Evolutionary conservation across 2,113 vertebrate genomes (phyloP).

Genomic region (Nothobranchius kuhntae): DNA sequence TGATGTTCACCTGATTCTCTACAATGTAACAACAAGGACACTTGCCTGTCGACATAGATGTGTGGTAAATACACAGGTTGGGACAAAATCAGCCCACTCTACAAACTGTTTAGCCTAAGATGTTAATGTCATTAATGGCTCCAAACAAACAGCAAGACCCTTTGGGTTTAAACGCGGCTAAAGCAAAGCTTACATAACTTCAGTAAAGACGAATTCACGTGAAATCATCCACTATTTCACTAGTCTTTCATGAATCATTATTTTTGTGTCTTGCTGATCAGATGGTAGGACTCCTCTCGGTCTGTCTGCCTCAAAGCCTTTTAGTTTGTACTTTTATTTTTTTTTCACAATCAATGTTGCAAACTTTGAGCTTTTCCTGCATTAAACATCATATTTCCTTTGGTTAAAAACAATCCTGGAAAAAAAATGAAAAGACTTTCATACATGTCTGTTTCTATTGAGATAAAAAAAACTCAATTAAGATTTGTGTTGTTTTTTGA

Average conservation of each 20-base stretch:
- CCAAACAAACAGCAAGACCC: neutral
- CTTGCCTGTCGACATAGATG: conserved; percentile 1
- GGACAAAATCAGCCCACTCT: neutral
- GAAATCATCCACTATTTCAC: neutral
- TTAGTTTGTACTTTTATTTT: neutral
- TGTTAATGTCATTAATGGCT: neutral
- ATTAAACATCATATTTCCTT: neutral
- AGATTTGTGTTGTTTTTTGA: neutral
- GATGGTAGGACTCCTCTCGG: neutral
- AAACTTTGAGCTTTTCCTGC: neutral
- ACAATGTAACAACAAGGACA: conserved; percentile 17
- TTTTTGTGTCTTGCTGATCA: neutral
- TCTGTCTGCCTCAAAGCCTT: neutral
- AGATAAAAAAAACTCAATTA: neutral
- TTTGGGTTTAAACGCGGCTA: neutral
- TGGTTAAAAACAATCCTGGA: neutral
- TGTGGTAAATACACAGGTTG: neutral
- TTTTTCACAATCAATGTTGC: neutral
- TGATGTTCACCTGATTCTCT: conserved; percentile 28
- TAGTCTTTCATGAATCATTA: neutral
- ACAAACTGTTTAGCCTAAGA: neutral
- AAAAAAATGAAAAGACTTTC: neutral
- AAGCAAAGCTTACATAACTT: neutral
- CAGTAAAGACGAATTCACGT: neutral
- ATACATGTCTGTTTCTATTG: neutral